These are phyloP conservation scores for Tolypeutes matacus DNA, from an alignment of 2,797 vertebrate species.

Conservation along the genomic window DNA sequence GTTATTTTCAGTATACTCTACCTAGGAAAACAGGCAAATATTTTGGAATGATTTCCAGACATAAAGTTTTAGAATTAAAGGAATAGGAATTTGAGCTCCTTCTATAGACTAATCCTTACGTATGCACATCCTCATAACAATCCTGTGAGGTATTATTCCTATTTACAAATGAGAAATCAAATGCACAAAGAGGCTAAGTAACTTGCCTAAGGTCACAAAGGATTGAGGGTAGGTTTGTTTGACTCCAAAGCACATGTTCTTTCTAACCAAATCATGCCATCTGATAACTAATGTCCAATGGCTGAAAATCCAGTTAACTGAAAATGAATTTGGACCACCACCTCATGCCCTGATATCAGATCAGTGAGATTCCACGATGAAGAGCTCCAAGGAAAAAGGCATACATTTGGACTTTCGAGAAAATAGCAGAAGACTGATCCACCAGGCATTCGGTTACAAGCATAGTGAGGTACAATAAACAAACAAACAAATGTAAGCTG, in stretches of 20 bases:
- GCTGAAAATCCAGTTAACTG: not conserved
- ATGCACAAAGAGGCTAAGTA: not conserved
- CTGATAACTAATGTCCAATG: not conserved
- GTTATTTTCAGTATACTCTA: not conserved
- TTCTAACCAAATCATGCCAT: not conserved
- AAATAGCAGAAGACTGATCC: not conserved
- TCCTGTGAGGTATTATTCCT: not conserved
- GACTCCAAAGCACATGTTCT: not conserved
- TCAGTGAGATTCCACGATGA: slow-evolving; percentile 30
- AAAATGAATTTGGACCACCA: not conserved
- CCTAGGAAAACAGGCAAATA: not conserved
- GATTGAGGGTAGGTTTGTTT: slow-evolving; percentile 7
- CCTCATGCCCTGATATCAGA: not conserved
- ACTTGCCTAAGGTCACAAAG: not conserved
- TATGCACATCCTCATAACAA: not conserved
- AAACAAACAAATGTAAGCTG: not conserved
- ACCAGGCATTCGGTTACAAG: not conserved
- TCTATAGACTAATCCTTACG: not conserved
- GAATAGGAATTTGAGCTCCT: too few relatives aligned
- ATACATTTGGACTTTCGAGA: not conserved
- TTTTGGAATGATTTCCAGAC: slow-evolving; percentile 35
- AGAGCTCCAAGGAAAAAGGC: not conserved
- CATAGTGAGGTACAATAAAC: slow-evolving; percentile 1
- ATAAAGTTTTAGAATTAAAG: not conserved
- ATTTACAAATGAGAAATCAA: slow-evolving; percentile 16